Evolutionary conservation across 2,113 vertebrate genomes (phyloP).

Genomic region (Oreotrochilus melanogaster): DNA sequence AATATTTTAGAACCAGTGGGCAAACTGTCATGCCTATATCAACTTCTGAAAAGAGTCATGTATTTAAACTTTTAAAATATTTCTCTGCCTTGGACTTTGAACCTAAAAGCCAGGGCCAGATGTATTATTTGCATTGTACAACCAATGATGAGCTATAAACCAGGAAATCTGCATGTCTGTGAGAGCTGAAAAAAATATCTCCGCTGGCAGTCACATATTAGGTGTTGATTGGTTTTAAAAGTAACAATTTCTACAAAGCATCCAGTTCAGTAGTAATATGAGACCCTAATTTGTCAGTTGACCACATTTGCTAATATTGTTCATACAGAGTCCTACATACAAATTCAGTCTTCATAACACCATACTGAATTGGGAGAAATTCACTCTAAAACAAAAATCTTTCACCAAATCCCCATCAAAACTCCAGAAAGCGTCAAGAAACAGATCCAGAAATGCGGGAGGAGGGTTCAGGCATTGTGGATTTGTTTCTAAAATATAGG

Average conservation of each 20-base stretch:
- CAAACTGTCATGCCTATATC: neutral
- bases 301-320: neutral
- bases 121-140: neutral
- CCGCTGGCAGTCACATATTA: neutral
- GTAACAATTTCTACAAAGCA: neutral
- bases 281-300: neutral
- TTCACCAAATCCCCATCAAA: neutral
- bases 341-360: neutral
- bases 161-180: neutral
- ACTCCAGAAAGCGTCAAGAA: neutral
- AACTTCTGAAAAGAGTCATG: neutral
- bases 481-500: neutral
- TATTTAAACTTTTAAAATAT: neutral
- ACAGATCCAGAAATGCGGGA: neutral
- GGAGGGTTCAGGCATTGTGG: neutral
- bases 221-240: neutral
- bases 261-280: neutral
- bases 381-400: neutral
- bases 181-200: neutral
- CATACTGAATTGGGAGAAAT: neutral
- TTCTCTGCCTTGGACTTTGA: neutral
- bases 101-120: neutral
- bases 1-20: neutral
- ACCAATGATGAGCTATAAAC: neutral
- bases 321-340: neutral